Conservation (phyloP, 1,140 invertebrate genomes). For the Diuraphis noxia region DNA sequence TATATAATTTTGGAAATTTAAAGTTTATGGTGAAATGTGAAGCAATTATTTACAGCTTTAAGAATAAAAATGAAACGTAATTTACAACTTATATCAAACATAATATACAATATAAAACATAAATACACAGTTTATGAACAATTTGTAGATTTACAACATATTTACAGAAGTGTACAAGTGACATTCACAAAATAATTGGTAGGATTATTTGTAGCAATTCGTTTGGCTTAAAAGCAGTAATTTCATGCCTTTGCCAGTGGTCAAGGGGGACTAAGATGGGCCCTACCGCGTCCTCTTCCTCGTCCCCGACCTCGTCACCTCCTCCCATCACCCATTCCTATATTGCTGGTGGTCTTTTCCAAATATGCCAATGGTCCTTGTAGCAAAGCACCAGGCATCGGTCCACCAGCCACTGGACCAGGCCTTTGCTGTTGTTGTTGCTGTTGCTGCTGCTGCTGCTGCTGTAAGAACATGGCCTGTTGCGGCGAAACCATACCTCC, state of each 20-base stretch:
- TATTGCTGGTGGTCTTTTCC: constrained; percentile 81
- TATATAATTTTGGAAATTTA: background rate
- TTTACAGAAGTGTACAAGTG: constrained; percentile 43
- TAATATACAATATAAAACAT: constrained; percentile 3
- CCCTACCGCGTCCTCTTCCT: constrained; percentile 70
- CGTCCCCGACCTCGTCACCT: constrained; percentile 74
- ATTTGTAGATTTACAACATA: background rate
- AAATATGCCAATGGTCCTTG: constrained; percentile 76
- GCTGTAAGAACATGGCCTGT: constrained; percentile 67
- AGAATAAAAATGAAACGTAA: background rate
- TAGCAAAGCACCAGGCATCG: constrained; percentile 62
- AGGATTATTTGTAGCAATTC: constrained; percentile 46
- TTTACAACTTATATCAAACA: background rate
- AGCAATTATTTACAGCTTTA: background rate
- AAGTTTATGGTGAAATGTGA: background rate
- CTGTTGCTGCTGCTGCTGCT: constrained; percentile 59
- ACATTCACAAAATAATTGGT: constrained; percentile 41
- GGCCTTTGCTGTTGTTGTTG: constrained; percentile 54
- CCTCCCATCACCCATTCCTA: constrained; percentile 73
- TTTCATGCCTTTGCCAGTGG: constrained; percentile 46
- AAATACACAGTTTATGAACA: background rate
- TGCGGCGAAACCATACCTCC: constrained; percentile 59
- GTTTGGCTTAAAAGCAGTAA: constrained; percentile 43
- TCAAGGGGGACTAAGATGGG: constrained; percentile 53
- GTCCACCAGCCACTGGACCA: constrained; percentile 58